These are phyloP conservation scores for Hyphantria cunea DNA, from an alignment of 1,140 invertebrate species.

Conservation along the genomic window DNA sequence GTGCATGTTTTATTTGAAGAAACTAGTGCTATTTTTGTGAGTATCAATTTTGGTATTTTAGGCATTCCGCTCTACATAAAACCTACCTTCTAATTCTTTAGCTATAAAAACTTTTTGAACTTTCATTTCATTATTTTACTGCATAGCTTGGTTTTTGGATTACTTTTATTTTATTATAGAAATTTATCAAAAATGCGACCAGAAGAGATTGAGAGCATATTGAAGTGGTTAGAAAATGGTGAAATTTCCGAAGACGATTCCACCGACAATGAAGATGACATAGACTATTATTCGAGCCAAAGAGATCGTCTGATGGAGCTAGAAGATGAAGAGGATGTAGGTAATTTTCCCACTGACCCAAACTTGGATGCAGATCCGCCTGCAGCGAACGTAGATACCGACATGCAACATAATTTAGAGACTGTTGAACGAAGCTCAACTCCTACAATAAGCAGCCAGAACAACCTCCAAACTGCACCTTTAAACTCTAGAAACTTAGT, in stretches of 20 bases:
- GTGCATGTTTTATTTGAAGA: no score
- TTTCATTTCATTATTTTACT: neutral
- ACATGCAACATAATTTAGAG: neutral
- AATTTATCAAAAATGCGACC: neutral
- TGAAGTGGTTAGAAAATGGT: neutral
- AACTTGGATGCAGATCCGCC: slow-evolving; percentile 33
- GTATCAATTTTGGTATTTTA: no score
- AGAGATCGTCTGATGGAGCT: neutral
- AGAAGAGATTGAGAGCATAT: neutral
- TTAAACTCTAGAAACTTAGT: neutral
- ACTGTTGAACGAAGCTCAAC: neutral
- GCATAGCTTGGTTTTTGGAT: neutral
- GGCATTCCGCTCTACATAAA: no score
- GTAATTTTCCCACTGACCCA: no score
- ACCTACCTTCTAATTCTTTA: no score
- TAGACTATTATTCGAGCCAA: slow-evolving; percentile 2
- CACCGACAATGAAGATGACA: slow-evolving; percentile 1
- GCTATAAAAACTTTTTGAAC: no score
- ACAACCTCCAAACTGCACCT: neutral
- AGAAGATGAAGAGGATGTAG: slow-evolving; percentile 2
- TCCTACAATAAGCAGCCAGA: neutral
- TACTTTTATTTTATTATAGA: neutral
- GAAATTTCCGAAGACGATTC: neutral
- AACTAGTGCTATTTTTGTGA: no score
- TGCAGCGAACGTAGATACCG: neutral